phyloP scores from a whole-genome alignment of 2,113 vertebrate species.

The Numida meleagris region DNA sequence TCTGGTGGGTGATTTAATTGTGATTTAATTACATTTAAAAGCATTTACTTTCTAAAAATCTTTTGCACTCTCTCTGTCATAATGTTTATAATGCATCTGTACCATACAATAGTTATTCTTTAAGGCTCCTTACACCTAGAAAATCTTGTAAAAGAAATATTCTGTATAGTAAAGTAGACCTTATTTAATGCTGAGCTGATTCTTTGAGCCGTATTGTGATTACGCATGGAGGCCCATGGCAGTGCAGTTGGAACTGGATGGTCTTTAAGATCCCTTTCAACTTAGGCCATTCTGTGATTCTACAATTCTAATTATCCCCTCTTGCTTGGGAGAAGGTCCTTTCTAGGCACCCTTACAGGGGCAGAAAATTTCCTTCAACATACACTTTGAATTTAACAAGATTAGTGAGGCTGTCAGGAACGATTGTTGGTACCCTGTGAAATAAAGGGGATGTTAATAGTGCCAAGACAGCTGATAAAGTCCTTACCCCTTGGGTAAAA shows the following conservation, averaged over 20 bases:
- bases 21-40: slow-evolving; percentile 43
- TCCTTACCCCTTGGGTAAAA: not conserved
- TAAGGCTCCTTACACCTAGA: not conserved
- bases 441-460: not conserved
- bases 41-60: slow-evolving; percentile 1
- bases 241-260: not conserved
- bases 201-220: not conserved
- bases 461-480: not conserved
- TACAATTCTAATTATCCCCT: not conserved
- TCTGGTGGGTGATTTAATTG: not conserved
- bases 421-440: not conserved
- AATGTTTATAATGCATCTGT: slow-evolving; percentile 46
- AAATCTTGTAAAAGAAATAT: not conserved
- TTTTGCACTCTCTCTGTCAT: not conserved
- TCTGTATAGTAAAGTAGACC: not conserved
- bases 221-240: not conserved
- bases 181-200: not conserved
- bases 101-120: not conserved
- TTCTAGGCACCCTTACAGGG: not conserved
- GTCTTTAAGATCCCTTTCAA: not conserved
- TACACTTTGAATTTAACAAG: not conserved
- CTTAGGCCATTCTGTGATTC: too few relatives aligned
- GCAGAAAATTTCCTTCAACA: not conserved
- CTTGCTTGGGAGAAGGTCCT: not conserved
- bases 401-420: not conserved